Base-by-base conservation (phyloP, 1,140 invertebrate genomes). In the Bombus pascuorum region DNA sequence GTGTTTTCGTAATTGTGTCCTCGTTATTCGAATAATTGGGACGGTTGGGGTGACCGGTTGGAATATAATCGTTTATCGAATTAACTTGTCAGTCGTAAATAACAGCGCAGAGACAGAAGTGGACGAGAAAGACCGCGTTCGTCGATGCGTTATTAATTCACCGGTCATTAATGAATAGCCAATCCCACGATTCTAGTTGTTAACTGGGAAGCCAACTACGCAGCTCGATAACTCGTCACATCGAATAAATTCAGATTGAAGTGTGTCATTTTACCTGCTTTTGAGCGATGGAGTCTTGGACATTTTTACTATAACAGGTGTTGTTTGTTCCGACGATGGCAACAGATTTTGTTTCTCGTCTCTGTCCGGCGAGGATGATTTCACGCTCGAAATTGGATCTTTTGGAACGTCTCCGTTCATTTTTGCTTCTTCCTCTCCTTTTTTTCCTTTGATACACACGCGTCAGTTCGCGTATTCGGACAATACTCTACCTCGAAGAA, bases 341-440 rank as follows among this genome's bases (percentile, higher is more conserved):
- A 94, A 80, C 0, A 94, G 83, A 70, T 91, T 93, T 70, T 93
- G 90, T 47, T 93, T 91, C 66, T 93, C 93, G 0, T 73, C 89
- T 42, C 32, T 78, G 28, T 93, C 92, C 13, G 87, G 86, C 32
- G 89, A 89, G 5, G 85, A 81, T 0, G 70, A 83, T 32, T 86
- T 88, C 28, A 87, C 82, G 75, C 71, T 86, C 32, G 71, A 65
- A 73, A 44, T 42, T 37, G 78, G 47, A 87, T 85, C 88, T 70
- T 90, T 89, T 65, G 86, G 44, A 42, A 78, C 80, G 47, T 91
- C 86, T 57, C 83, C 89, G 75, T 93, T 91, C 88, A 93, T 89
- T 57, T 59, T 53, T 28, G 1, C 44, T 77, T 34, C 37, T 18
- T 44, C 12, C 39, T 4, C 6, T 68, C 0, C 3, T 1, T 25